phyloP scores from a whole-genome alignment of 2,888 invertebrate species.

The Fissipunctia ypsillon region DNA sequence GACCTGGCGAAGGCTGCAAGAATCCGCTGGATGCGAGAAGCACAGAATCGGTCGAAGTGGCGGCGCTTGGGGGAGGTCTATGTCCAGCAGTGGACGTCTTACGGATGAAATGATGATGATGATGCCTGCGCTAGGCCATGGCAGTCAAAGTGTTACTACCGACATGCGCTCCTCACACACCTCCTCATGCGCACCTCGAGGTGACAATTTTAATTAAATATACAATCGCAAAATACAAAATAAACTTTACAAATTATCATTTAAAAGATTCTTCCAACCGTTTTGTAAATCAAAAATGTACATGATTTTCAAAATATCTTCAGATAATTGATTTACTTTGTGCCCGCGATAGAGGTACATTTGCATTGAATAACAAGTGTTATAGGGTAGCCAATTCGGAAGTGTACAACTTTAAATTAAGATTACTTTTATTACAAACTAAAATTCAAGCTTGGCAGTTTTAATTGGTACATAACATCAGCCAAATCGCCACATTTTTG shows the following conservation, averaged over 20 bases:
- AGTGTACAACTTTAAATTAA: no score
- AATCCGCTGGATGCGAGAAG: no score
- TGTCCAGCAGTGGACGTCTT: no score
- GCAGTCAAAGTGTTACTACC: neutral
- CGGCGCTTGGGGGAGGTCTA: no score
- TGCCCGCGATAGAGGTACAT: conserved; percentile 2
- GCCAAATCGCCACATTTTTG: neutral
- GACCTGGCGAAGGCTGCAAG: no score
- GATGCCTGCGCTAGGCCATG: neutral
- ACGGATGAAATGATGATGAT: no score
- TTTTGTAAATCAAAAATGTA: conserved; percentile 1
- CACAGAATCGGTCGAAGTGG: no score
- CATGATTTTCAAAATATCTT: conserved; percentile 5
- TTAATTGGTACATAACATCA: neutral
- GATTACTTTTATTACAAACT: no score
- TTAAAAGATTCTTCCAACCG: neutral
- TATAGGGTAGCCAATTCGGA: no score
- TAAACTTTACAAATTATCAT: conserved; percentile 1
- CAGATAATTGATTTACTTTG: conserved; percentile 31
- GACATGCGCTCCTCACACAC: no score
- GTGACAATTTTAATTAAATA: neutral
- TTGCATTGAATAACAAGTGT: conserved; percentile 4
- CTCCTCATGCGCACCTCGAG: no score
- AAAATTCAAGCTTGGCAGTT: no score
- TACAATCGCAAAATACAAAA: neutral